Evolutionary conservation across 2,113 vertebrate species (phyloP), one percentile per base, ranked within the genome.

Genomic region (Haemorhous mexicanus): DNA sequence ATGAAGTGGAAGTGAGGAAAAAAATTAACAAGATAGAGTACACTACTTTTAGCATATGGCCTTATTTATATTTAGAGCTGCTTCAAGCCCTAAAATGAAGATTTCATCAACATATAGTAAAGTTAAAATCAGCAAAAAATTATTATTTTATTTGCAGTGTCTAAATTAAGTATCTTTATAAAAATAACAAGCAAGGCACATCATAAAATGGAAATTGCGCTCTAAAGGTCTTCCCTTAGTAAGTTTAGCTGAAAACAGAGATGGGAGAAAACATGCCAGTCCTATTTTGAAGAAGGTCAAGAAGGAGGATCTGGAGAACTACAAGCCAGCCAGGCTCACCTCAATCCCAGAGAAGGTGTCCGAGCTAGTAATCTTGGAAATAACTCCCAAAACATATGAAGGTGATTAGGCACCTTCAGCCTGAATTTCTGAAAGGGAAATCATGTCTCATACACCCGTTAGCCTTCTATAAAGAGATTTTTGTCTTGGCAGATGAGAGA

Each of bases 1-100:
- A 94, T 87, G 84, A 95, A 94, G 89, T 59, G 39, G 63, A 95
- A 89, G 30, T 11, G 46, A 93, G 9, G 7, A 43, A 89, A 56
- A 74, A 89, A 79, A 53, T 26, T 59, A 84, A 56, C 37, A 64
- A 66, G 47, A 37, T 61, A 17, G 11, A 78, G 22, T 87, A 56
- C 13, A 12, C 28, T 56, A 52, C 49, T 77, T 78, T 91, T 27
- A 82, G 44, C 33, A 78, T n/a, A 72, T 2, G 0, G 55, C 17
- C 66, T 75, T 80, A 74, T 39, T 87, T 78, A 59, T 56, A 94
- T 26, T 56, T 4, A 4, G 37, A 84, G 33, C 39, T 49, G 30
- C 41, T 84, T 88, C 62, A 44, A 81, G 44, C 11, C 58, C 24
- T 37, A 70, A 93, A 50, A 41, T 64, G 24, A 84, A 87, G 16